phyloP scores from a whole-genome alignment of 2,888 invertebrate genomes.

The Meteorus cinctellus region DNA sequence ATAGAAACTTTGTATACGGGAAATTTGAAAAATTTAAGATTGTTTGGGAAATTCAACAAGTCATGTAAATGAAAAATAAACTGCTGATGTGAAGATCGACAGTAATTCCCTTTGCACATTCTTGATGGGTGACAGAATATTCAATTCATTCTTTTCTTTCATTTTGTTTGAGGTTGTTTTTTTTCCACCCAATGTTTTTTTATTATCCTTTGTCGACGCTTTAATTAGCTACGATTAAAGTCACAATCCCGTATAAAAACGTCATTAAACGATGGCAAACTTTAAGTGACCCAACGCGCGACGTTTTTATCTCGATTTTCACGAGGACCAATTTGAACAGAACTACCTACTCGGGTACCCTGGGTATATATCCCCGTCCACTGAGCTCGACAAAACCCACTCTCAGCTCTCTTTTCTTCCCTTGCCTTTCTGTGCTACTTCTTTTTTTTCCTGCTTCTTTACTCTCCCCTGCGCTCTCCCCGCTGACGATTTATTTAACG shows the following conservation, averaged over 20 bases:
- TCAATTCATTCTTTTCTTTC: background rate
- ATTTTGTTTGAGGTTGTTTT: background rate
- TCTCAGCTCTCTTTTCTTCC: background rate
- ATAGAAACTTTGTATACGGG: background rate
- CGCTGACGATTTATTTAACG: slow-evolving; percentile 60
- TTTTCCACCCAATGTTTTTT: background rate
- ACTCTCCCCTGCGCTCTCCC: slow-evolving; percentile 43
- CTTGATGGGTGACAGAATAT: slow-evolving; percentile 1
- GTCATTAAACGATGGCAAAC: slow-evolving; percentile 40
- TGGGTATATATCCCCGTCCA: background rate
- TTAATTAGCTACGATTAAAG: slow-evolving; percentile 36
- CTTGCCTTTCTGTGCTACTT: background rate
- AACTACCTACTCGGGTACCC: slow-evolving; percentile 37
- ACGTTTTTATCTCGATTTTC: slow-evolving; percentile 49
- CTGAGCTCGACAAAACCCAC: slow-evolving; percentile 8
- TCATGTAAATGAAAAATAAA: background rate
- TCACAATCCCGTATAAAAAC: slow-evolving; percentile 36
- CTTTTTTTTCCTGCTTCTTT: slow-evolving; percentile 9
- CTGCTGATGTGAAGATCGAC: too few species aligned
- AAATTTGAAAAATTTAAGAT: background rate
- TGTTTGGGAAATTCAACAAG: slow-evolving; percentile 10
- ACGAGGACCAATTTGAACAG: slow-evolving; percentile 50
- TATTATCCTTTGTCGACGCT: slow-evolving; percentile 25
- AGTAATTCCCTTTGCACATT: background rate
- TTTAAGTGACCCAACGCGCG: slow-evolving; percentile 38